These are phyloP conservation scores for Orcinus orca DNA, from an alignment of 2,113 vertebrate genomes.

Conservation along the genomic window DNA sequence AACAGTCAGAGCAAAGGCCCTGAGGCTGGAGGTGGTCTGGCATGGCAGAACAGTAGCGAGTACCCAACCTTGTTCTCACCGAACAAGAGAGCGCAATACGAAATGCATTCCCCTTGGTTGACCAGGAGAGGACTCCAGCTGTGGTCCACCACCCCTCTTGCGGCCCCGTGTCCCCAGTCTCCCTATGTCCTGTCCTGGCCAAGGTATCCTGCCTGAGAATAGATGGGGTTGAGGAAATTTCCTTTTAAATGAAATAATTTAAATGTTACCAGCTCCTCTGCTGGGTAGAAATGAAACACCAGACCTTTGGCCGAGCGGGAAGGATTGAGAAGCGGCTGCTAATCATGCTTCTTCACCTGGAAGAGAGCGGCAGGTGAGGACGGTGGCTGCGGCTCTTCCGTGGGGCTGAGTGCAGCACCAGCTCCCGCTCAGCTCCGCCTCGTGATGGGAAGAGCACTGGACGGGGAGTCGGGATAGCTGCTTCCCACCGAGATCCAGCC, in stretches of 20 bases:
- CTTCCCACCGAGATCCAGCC: fast-evolving
- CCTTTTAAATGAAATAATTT: constrained; percentile 68
- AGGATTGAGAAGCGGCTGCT: background rate
- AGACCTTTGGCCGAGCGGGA: constrained; percentile 52
- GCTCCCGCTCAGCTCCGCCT: background rate
- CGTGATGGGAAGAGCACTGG: background rate
- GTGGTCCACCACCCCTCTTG: background rate
- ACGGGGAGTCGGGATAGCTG: background rate
- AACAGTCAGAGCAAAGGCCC: background rate
- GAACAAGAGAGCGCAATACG: background rate
- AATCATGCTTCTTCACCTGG: background rate
- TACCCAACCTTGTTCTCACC: fast-evolving
- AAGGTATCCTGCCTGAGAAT: background rate
- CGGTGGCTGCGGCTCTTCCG: background rate
- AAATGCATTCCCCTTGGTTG: background rate
- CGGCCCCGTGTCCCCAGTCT: background rate
- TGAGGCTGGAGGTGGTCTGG: background rate
- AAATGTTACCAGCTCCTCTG: constrained; percentile 70
- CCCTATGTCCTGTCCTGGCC: background rate
- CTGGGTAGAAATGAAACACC: constrained; percentile 58
- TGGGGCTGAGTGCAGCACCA: background rate
- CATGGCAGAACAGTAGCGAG: background rate
- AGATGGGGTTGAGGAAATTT: background rate
- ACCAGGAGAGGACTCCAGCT: background rate
- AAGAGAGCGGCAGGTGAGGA: background rate